Evolutionary conservation across 2,888 invertebrate species (phyloP), one percentile per base, ranked within the genome.

Genomic region (Mechanitis messenoides): DNA sequence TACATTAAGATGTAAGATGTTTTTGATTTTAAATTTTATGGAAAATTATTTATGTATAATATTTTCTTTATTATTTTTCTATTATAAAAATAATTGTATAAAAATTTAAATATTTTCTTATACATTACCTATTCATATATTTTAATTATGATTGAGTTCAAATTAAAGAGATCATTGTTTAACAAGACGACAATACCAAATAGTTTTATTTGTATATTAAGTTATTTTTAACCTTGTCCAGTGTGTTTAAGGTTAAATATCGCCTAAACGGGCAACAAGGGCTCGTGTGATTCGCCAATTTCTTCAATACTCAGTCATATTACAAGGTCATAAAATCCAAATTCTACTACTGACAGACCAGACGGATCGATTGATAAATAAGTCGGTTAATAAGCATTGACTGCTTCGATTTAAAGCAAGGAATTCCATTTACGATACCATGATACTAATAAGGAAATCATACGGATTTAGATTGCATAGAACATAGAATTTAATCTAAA

Each of bases 291-390:
- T 31, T 7, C 9, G 28, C 11, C 9, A 31, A 11, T 31, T 7
- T 9, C 31, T 50, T 31, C 50, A 11, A 50, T 31, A 50, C 3
- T 31, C 33, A 11, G 56, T 59, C 57, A 47, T 65, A 65, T 45
- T 11, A 6, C 56, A 53, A 60, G 9, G 53, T 35, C n/a, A 28
- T 55, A 63, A 50, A 55, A 60, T 55, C 28, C 12, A 45, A 55
- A 50, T 35, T 53, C 7, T 7, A 9, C 31, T 31, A 50, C 6
- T 31, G 28, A 7, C 7, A 31, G 59, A 28, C 60, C 60, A 65
- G 64, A 65, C 65, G 61, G 61, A 59, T 61, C 65, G 64, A 65
- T 66, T 65, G 62, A 68, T 67, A 64, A 68, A 67, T 69, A 64
- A 65, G 61, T 50, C 50, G 9, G 28, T 28, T 46, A 46, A 46